Evolutionary conservation across 2,113 vertebrate species (phyloP).

Genomic region (Dryoscopus gambensis): DNA sequence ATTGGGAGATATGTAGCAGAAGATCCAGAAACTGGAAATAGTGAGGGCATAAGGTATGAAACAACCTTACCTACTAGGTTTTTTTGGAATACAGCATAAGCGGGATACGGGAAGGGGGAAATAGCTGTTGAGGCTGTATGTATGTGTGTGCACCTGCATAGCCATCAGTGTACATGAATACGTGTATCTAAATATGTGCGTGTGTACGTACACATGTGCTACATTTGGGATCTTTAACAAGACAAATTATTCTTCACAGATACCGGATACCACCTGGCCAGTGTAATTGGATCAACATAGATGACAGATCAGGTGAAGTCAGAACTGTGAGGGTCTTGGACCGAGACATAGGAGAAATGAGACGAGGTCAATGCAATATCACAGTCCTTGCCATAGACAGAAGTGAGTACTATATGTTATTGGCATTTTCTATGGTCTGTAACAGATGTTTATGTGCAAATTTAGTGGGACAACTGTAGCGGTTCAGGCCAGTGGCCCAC

Average conservation of each 20-base stretch:
- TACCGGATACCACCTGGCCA: slow-evolving; percentile 80
- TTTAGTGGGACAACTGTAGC: neutral
- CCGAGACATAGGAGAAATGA: slow-evolving; percentile 78
- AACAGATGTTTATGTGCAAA: neutral
- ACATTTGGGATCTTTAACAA: neutral
- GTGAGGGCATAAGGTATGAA: slow-evolving; percentile 79
- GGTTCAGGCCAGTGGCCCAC: neutral
- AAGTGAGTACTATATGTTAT: slow-evolving; percentile 65
- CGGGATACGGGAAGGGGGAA: neutral
- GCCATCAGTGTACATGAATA: neutral
- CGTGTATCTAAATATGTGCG: neutral
- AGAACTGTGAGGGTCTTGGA: slow-evolving; percentile 79
- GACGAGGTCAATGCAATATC: slow-evolving; percentile 73
- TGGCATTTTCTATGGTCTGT: neutral
- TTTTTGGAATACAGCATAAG: neutral
- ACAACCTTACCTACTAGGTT: neutral
- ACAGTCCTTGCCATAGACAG: slow-evolving; percentile 70
- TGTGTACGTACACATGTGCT: neutral
- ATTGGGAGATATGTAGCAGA: slow-evolving; percentile 76
- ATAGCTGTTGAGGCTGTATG: neutral
- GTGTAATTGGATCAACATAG: slow-evolving; percentile 80
- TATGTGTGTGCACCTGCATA: accelerated
- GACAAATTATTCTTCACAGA: slow-evolving; percentile 60
- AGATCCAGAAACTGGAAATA: slow-evolving; percentile 83
- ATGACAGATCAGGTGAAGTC: slow-evolving; percentile 74